Evolutionary conservation across 2,113 vertebrate species (phyloP).

Genomic region (Triplophysa dalaica): DNA sequence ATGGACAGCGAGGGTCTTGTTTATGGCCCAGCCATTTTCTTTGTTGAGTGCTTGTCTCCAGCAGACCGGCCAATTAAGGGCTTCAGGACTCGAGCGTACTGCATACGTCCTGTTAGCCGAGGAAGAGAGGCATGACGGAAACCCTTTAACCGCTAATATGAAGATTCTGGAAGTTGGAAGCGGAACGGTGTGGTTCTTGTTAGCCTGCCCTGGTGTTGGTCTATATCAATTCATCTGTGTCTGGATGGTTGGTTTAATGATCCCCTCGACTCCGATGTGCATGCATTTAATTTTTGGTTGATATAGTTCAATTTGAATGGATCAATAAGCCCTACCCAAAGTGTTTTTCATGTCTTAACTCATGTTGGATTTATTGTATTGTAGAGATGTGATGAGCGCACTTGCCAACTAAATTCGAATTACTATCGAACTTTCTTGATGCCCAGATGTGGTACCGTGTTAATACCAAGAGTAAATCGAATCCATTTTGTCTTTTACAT

Average conservation of each 20-base stretch:
- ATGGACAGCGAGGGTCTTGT: conserved; percentile 29
- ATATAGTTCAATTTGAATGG: background rate
- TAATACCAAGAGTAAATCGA: too few species aligned
- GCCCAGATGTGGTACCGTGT: too few species aligned
- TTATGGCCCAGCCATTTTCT: conserved; percentile 26
- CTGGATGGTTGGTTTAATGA: background rate
- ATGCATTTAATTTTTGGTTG: conserved; percentile 20
- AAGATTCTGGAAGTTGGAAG: background rate
- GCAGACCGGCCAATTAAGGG: conserved; percentile 38
- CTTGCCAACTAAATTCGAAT: too few species aligned
- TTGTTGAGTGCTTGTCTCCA: conserved; percentile 43
- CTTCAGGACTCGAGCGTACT: conserved; percentile 3
- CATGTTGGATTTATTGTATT: background rate
- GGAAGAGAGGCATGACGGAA: conserved; percentile 24
- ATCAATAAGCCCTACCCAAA: background rate
- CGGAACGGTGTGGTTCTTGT: conserved; percentile 8
- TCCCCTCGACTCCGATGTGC: conserved; percentile 21
- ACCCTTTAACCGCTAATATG: conserved; percentile 29
- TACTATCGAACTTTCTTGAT: too few species aligned
- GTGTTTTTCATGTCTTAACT: conserved; percentile 10
- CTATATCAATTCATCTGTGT: conserved; percentile 19
- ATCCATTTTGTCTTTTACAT: background rate
- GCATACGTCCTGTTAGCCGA: conserved; percentile 31
- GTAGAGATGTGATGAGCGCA: too few species aligned
- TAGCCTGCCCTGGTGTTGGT: background rate